Percentiles rank a stretch among this genome's conserved stretches.
Evolutionary conservation across 2,113 vertebrate genomes (phyloP).

Genomic region (Plectropomus leopardus): DNA sequence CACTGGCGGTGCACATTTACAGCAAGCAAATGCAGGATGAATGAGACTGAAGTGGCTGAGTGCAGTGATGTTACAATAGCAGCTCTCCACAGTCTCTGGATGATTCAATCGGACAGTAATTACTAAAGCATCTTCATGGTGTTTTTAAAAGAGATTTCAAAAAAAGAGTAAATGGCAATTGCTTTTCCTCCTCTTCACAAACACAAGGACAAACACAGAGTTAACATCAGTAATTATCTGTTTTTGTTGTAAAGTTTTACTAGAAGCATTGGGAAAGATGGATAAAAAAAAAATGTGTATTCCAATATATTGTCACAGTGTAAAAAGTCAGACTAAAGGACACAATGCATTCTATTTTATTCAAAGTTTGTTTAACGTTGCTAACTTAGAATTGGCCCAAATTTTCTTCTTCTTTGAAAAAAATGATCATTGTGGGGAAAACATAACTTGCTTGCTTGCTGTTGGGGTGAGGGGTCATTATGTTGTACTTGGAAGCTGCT

Average conservation of each 20-base stretch:
- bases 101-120: not conserved
- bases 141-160: not conserved
- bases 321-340: not conserved
- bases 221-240: not conserved
- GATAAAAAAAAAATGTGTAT: not conserved
- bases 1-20: slow-evolving; percentile 8
- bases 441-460: not conserved
- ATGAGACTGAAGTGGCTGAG: slow-evolving; percentile 29
- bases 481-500: too few relatives aligned
- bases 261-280: not conserved
- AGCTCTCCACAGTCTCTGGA: not conserved
- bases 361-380: not conserved
- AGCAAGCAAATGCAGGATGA: slow-evolving; percentile 21
- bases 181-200: not conserved
- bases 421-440: not conserved
- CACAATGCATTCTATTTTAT: not conserved
- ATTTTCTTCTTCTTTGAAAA: too few relatives aligned
- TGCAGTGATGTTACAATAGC: not conserved
- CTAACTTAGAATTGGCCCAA: too few relatives aligned
- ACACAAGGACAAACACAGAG: not conserved
- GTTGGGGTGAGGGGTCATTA: too few relatives aligned
- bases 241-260: not conserved
- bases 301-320: not conserved
- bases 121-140: not conserved
- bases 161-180: not conserved